Evolutionary conservation across 2,797 vertebrate species (phyloP).

Genomic region (Carapus acus): DNA sequence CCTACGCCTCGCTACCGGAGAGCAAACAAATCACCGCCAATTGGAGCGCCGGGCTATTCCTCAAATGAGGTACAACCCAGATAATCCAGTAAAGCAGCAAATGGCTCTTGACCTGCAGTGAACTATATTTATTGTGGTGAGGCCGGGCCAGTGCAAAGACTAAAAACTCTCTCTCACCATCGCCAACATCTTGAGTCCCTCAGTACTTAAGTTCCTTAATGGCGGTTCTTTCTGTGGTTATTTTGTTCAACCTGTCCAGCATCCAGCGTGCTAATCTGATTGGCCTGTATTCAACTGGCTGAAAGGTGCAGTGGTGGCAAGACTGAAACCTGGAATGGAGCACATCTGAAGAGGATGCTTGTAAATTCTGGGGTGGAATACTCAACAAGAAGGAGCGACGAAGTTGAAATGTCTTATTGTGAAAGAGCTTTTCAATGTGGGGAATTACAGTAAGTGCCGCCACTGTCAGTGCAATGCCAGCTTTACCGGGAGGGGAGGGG

Average conservation of each 20-base stretch:
- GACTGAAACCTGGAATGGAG: conserved; percentile 34
- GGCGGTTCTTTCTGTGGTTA: conserved; percentile 15
- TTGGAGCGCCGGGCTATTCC: conserved; percentile 24
- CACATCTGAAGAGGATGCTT: conserved; percentile 44
- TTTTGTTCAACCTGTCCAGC: conserved; percentile 21
- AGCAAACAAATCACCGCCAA: conserved; percentile 37
- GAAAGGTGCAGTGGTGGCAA: conserved; percentile 37
- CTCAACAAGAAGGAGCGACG: conserved; percentile 45
- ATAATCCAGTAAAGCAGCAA: conserved; percentile 31
- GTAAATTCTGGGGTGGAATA: conserved; percentile 38
- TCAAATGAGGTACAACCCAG: conserved; percentile 30
- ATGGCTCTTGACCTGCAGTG: conserved; percentile 44
- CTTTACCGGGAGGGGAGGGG: conserved; percentile 55
- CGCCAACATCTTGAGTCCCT: conserved; percentile 29
- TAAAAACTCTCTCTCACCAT: conserved; percentile 32
- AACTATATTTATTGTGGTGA: conserved; percentile 28
- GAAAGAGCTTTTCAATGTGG: conserved; percentile 77
- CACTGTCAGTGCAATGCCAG: conserved; percentile 80
- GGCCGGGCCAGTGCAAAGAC: conserved; percentile 4
- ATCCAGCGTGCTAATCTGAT: conserved; percentile 38
- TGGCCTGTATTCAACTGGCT: conserved; percentile 37
- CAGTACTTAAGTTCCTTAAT: conserved; percentile 25
- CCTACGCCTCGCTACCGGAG: conserved; percentile 10
- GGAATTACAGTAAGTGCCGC: conserved; percentile 82
- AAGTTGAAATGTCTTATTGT: conserved; percentile 75